phyloP scores from a whole-genome alignment of 2,888 invertebrate genomes.

The Hipparchia semele region DNA sequence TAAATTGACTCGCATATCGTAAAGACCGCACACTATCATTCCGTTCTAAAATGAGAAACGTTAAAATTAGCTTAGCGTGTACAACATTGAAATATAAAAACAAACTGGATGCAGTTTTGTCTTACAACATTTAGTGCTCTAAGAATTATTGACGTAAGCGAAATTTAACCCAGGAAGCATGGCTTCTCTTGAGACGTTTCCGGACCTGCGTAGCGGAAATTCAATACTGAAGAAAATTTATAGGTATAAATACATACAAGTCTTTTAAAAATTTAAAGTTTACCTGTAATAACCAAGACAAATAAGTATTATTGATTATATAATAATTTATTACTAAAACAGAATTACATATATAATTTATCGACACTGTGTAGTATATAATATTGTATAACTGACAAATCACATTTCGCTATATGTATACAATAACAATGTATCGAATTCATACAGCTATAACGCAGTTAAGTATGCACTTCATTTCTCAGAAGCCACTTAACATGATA shows the following conservation, averaged over 20 bases:
- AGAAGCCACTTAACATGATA: constrained; percentile 8
- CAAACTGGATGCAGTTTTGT: neutral
- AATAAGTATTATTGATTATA: no score
- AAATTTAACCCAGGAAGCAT: neutral
- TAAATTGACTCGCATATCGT: neutral
- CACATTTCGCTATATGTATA: no score
- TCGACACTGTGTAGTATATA: no score
- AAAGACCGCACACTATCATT: constrained; percentile 14
- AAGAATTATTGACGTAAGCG: neutral
- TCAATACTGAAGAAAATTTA: no score
- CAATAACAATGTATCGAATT: neutral
- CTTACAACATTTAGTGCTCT: neutral
- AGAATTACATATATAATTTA: no score
- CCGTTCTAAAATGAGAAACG: constrained; percentile 10
- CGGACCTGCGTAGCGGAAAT: neutral
- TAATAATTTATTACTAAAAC: no score
- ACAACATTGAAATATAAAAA: constrained; percentile 6
- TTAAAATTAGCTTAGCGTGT: constrained; percentile 6
- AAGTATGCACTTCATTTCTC: constrained; percentile 13
- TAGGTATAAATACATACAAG: no score
- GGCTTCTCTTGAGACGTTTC: neutral
- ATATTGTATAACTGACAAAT: no score
- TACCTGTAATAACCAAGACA: no score
- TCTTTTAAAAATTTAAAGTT: no score
- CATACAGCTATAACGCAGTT: neutral